phyloP scores from a whole-genome alignment of 2,888 invertebrate genomes.

The Lepidochrysops patricia region DNA sequence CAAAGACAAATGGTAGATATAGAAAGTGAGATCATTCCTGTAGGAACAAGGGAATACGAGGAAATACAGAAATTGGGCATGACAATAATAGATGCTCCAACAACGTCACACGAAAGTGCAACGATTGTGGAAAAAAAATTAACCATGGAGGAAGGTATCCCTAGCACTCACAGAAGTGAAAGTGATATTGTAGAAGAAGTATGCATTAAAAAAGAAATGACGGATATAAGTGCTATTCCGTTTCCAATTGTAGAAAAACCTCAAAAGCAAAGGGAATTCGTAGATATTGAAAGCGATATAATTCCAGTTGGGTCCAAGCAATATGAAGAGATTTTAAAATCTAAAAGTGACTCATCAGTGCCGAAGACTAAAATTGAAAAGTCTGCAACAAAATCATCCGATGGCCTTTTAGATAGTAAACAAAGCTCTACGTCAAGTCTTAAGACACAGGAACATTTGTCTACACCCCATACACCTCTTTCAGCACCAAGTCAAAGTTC shows the following conservation, averaged over 20 bases:
- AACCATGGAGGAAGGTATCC: slow-evolving; percentile 36
- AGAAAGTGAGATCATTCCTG: slow-evolving; percentile 62
- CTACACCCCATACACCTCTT: slow-evolving; percentile 76
- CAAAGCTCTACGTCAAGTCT: slow-evolving; percentile 75
- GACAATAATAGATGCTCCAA: slow-evolving; percentile 44
- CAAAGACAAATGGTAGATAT: slow-evolving; percentile 65
- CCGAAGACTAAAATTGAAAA: slow-evolving; percentile 65
- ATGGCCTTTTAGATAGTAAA: slow-evolving; percentile 63
- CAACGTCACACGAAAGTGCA: slow-evolving; percentile 35
- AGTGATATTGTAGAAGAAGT: slow-evolving; percentile 35
- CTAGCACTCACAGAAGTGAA: slow-evolving; percentile 22
- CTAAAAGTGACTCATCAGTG: slow-evolving; percentile 68
- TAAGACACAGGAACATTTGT: slow-evolving; percentile 68
- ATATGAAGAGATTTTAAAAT: slow-evolving; percentile 67
- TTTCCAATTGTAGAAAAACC: slow-evolving; percentile 61
- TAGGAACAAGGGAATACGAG: slow-evolving; percentile 60
- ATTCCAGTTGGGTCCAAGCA: slow-evolving; percentile 58
- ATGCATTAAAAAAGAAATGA: slow-evolving; percentile 48
- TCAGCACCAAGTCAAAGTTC: slow-evolving; percentile 79
- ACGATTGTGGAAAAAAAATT: slow-evolving; percentile 38
- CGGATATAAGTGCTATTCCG: slow-evolving; percentile 56
- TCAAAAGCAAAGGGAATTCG: slow-evolving; percentile 64
- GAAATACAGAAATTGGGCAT: slow-evolving; percentile 50
- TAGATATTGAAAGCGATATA: slow-evolving; percentile 64
- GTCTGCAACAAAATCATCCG: slow-evolving; percentile 53